phyloP scores from a whole-genome alignment of 2,888 invertebrate genomes.

The Brenthis hecate region DNA sequence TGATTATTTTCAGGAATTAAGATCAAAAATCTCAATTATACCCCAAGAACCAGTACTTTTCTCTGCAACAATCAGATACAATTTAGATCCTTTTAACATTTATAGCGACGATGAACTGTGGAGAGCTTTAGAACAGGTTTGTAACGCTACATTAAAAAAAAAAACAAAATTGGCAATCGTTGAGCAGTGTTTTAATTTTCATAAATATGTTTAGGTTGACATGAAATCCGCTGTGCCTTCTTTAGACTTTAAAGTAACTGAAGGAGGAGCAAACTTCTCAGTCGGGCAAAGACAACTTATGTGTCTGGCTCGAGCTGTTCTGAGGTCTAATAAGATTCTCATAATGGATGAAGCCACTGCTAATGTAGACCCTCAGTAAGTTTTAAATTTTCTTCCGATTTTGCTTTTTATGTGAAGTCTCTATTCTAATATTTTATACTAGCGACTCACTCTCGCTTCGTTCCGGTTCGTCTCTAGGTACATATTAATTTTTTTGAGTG shows the following conservation, averaged over 20 bases:
- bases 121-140: slow-evolving; percentile 87
- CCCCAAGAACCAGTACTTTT: slow-evolving; percentile 94
- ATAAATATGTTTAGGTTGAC: slow-evolving; percentile 83
- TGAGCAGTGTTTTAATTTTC: not conserved
- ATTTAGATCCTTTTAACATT: slow-evolving; percentile 89
- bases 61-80: slow-evolving; percentile 86
- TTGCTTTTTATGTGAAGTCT: not conserved
- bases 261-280: slow-evolving; percentile 91
- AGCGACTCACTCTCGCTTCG: too few relatives aligned
- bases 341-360: slow-evolving; percentile 97
- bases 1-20: slow-evolving; percentile 76
- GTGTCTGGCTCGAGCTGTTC: slow-evolving; percentile 93
- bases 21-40: slow-evolving; percentile 85
- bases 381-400: slow-evolving; percentile 25
- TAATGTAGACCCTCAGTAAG: slow-evolving; percentile 92
- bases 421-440: not conserved
- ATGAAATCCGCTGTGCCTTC: slow-evolving; percentile 86
- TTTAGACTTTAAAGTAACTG: slow-evolving; percentile 87
- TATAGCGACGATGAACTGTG: slow-evolving; percentile 87
- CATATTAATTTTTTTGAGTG: too few relatives aligned
- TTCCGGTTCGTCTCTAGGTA: too few relatives aligned
- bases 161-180: not conserved
- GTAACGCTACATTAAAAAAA: not conserved
- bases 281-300: slow-evolving; percentile 95
- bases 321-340: slow-evolving; percentile 91